Conservation (phyloP, 2,888 invertebrate species). For the Clistopyga incitator region DNA sequence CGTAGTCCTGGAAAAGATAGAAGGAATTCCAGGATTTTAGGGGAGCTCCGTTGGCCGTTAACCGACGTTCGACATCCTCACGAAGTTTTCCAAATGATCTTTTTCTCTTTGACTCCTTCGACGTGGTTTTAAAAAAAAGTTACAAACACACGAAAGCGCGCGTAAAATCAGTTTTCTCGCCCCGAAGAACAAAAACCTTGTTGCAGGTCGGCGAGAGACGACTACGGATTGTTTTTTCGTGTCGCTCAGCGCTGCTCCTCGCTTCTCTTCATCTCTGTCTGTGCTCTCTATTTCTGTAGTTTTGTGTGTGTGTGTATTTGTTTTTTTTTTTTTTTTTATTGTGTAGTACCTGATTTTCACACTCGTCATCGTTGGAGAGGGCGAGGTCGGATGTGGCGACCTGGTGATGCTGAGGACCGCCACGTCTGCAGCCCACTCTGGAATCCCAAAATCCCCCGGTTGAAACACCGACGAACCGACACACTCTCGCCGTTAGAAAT, state of each 20-base stretch:
- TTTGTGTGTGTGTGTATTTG: conserved; percentile 39
- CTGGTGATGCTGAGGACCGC: conserved; percentile 79
- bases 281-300: conserved; percentile 35
- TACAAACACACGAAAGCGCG: background rate
- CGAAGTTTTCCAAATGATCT: conserved; percentile 3
- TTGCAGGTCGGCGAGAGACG: background rate
- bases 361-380: conserved; percentile 84
- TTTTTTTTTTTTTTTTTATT: conserved; percentile 66
- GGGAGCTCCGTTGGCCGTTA: conserved; percentile 9
- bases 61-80: conserved; percentile 19
- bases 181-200: background rate
- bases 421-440: conserved; percentile 82
- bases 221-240: conserved; percentile 20
- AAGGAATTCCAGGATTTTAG: conserved; percentile 42
- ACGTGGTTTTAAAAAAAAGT: conserved; percentile 7
- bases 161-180: conserved; percentile 13
- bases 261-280: conserved; percentile 47
- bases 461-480: conserved; percentile 61
- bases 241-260: conserved; percentile 46
- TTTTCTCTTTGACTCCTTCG: conserved; percentile 11
- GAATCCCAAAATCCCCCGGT: conserved; percentile 78
- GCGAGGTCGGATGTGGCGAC: conserved; percentile 84
- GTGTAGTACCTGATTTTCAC: conserved; percentile 82
- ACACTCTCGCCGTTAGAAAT: background rate
- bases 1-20: conserved; percentile 88